Evolutionary conservation across 2,888 invertebrate species (phyloP), one percentile per base, ranked within the genome.

Genomic region (Papilio protenor): DNA sequence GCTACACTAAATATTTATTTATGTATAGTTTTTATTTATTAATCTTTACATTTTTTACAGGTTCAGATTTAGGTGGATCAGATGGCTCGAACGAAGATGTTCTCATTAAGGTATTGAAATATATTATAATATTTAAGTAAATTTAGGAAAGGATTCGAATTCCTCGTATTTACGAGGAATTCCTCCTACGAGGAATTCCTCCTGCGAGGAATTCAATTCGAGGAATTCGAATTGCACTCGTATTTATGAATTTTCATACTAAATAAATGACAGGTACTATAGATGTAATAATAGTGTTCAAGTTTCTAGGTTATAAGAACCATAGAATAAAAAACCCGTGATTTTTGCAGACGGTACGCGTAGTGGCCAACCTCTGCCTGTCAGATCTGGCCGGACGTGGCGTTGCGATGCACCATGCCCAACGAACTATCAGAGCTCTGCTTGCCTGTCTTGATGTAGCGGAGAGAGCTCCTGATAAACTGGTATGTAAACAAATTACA

Each of bases 331-430:
- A 61, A 18, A 21, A 52, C 47, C 16, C 61, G 47, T 40, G 47
- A n/a, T 69, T 74, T 81, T 70, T 74, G 49, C 88, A 96, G 97
- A 96, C 97, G 66, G 96, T 98, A 21, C 96, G 98, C 8, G 97
- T 98, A n/a, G 94, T 98, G 45, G 98, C 98, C 4, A 98, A 98
- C 87, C 95, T 98, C 88, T 97, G 97, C 79, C 96, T 98, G 79
- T 96, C 97, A 84, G 96, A 97, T 66, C 96, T 96, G 70, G 97
- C 97, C 5, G 98, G 98, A 0, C 95, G 96, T 57, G 95, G 95
- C 1, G 89, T 98, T 81, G 95, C 95, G 0, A 91, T 87, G 11
- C 84, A 87, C 10, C 86, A 95, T 79, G 94, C 95, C 0, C 95
- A 95, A 27, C 88, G 94, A 12, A 86, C 88, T 3, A 83, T 92